A percentile compares a stretch with the other conserved stretches of the same genome.
These are phyloP conservation scores for Montipora sp. DNA, from an alignment of 64 coral and sea anemone genomes.

Conservation along the genomic window DNA sequence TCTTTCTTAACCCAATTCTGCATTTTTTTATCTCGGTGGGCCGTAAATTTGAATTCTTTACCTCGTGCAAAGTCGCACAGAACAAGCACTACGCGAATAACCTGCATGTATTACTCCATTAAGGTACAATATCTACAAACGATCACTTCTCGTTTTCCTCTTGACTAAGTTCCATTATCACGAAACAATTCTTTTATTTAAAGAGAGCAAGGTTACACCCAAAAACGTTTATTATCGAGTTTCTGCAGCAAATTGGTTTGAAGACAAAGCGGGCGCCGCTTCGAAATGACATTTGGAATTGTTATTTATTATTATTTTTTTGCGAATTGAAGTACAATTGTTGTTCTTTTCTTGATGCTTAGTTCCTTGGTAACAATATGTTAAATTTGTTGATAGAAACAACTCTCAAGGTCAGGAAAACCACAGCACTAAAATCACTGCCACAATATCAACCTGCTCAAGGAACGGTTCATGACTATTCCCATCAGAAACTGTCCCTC, in stretches of 20 bases:
- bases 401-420: slow-evolving; percentile 10
- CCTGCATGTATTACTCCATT: not conserved
- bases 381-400: not conserved
- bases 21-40: too few species aligned
- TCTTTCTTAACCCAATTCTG: too few species aligned
- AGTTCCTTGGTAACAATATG: slow-evolving; percentile 7
- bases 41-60: not conserved
- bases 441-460: slow-evolving; percentile 17
- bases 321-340: not conserved
- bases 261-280: not conserved
- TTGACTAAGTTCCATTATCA: not conserved
- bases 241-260: not conserved
- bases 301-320: not conserved
- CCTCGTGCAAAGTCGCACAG: not conserved
- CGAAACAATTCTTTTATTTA: slow-evolving; percentile 45
- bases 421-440: not conserved
- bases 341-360: not conserved
- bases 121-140: slow-evolving; percentile 24
- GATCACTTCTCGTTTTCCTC: slow-evolving; percentile 23
- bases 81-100: slow-evolving; percentile 7
- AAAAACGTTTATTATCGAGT: not conserved
- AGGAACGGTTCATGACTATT: not conserved
- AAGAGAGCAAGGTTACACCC: not conserved
- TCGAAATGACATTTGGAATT: not conserved
- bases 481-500: not conserved